These are phyloP conservation scores for Xanthorhoe designata DNA, from an alignment of 2,888 invertebrate species.

Conservation along the genomic window DNA sequence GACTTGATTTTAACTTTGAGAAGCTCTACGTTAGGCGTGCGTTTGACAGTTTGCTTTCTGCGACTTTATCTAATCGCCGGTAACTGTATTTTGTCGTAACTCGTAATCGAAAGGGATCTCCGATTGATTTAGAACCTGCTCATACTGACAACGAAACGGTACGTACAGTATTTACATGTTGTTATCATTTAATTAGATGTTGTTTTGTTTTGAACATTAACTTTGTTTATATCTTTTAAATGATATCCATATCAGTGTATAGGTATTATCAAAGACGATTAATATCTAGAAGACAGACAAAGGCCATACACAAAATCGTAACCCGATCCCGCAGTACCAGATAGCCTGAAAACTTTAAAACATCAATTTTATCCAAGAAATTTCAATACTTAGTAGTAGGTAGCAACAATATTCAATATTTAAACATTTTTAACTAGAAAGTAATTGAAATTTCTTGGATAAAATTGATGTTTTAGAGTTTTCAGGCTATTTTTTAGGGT, in stretches of 20 bases:
- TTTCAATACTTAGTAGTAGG: no score
- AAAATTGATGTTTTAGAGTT: no score
- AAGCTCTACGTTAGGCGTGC: constrained; percentile 69
- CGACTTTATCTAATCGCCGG: constrained; percentile 62
- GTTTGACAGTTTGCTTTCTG: constrained; percentile 65
- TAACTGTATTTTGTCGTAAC: constrained; percentile 61
- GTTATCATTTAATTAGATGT: constrained; percentile 57
- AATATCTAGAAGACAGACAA: no score
- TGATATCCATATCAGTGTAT: background rate
- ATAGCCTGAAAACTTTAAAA: no score
- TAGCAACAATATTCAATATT: no score
- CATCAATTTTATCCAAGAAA: no score
- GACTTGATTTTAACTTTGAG: constrained; percentile 71
- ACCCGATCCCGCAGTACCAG: no score
- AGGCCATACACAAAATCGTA: no score
- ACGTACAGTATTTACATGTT: constrained; percentile 54
- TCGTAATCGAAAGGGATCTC: constrained; percentile 63
- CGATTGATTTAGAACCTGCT: constrained; percentile 68
- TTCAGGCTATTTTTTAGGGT: no score
- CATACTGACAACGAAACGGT: constrained; percentile 71
- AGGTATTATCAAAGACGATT: no score
- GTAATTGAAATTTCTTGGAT: no score
- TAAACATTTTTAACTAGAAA: no score
- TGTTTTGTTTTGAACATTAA: constrained; percentile 35
- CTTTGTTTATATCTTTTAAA: constrained; percentile 2